phyloP scores from a whole-genome alignment of 2,797 vertebrate species.

The Diglossa cyanea region DNA sequence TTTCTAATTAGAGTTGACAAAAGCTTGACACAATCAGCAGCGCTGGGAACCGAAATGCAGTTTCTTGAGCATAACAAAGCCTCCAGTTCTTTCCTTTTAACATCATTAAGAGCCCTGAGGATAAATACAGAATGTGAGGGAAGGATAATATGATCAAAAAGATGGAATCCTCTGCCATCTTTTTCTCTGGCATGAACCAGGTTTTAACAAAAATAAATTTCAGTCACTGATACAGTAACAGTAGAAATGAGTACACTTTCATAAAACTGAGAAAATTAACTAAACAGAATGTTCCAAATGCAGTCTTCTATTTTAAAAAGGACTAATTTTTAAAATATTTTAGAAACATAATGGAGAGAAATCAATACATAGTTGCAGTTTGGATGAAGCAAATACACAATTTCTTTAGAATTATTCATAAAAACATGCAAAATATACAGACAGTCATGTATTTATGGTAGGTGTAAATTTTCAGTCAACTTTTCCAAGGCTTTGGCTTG shows the following conservation, averaged over 20 bases:
- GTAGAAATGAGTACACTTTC: neutral
- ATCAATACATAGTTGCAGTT: neutral
- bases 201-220: neutral
- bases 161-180: neutral
- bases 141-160: conserved; percentile 13
- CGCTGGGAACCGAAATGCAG: neutral
- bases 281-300: neutral
- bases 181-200: neutral
- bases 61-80: conserved; percentile 2
- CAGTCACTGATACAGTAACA: neutral
- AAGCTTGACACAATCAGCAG: neutral
- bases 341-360: neutral
- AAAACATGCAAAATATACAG: neutral
- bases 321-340: neutral
- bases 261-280: neutral
- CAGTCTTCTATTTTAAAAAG: neutral
- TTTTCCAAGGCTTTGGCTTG: neutral
- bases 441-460: neutral
- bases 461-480: neutral
- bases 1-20: conserved; percentile 40
- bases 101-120: conserved; percentile 17
- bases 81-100: conserved; percentile 3
- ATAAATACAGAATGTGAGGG: neutral
- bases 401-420: neutral
- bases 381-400: neutral